These are phyloP conservation scores for Hemithea aestivaria DNA, from an alignment of 2,888 invertebrate species.

Conservation along the genomic window DNA sequence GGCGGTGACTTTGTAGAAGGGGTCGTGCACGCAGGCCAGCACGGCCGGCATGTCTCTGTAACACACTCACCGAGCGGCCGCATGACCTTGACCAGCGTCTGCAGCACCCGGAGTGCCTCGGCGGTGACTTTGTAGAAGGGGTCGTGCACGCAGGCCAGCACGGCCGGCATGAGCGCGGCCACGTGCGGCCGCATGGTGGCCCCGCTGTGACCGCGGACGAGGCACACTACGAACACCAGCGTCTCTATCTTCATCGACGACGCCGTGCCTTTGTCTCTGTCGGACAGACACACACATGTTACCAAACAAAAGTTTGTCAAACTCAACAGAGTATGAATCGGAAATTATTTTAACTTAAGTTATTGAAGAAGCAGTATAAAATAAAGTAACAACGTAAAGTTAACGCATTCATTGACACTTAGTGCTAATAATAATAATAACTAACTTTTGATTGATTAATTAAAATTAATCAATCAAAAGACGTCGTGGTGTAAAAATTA, in stretches of 20 bases:
- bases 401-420: too few relatives aligned
- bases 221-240: conserved; percentile 91
- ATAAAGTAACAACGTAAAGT: too few relatives aligned
- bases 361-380: too few relatives aligned
- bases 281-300: conserved; percentile 50
- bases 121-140: conserved; percentile 99
- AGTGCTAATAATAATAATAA: too few relatives aligned
- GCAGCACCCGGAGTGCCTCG: conserved; percentile 95
- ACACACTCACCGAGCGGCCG: conserved; percentile 84
- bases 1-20: conserved; percentile 99
- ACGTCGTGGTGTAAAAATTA: too few relatives aligned
- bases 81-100: conserved; percentile 96
- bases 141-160: conserved; percentile 94
- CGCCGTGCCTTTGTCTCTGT: conserved; percentile 91
- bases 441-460: too few relatives aligned
- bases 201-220: conserved; percentile 88
- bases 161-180: conserved; percentile 87
- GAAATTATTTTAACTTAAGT: too few relatives aligned
- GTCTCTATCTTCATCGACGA: conserved; percentile 99
- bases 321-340: too few relatives aligned
- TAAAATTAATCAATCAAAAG: too few relatives aligned
- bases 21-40: conserved; percentile 93
- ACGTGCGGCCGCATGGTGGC: conserved; percentile 90
- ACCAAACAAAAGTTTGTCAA: not conserved
- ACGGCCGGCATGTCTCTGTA: conserved; percentile 91